phyloP scores from a whole-genome alignment of 37 sponge, comb jelly and placozoan species.

The Spongilla lacustris region DNA sequence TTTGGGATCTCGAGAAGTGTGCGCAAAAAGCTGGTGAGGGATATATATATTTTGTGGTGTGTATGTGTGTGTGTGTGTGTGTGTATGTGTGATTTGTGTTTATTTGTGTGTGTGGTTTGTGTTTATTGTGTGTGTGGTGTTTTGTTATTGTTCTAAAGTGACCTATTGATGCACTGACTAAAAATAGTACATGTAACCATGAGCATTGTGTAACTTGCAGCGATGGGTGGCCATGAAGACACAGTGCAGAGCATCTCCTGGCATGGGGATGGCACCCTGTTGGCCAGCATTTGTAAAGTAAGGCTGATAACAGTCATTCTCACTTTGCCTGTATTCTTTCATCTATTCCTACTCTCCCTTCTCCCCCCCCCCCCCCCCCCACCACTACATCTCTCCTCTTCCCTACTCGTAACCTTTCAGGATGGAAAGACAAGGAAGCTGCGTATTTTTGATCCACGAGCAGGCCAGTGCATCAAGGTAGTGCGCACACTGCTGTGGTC shows the following conservation, averaged over 20 bases:
- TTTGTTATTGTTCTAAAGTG: too few relatives aligned
- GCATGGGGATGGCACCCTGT: slow-evolving; percentile 63
- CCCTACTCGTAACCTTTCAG: slow-evolving; percentile 7
- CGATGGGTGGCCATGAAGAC: slow-evolving; percentile 49
- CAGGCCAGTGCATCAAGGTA: slow-evolving; percentile 3
- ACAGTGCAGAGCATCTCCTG: slow-evolving; percentile 74
- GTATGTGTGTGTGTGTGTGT: background rate
- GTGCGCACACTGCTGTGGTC: slow-evolving; percentile 5
- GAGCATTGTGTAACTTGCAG: slow-evolving; percentile 19
- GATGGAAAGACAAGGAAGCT: slow-evolving; percentile 58
- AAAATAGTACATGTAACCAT: too few relatives aligned
- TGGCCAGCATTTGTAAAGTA: slow-evolving; percentile 81
- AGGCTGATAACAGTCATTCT: background rate
- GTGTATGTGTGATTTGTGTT: too few relatives aligned
- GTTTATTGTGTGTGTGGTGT: too few relatives aligned
- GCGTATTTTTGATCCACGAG: slow-evolving; percentile 74
- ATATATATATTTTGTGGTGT: background rate
- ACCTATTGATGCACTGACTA: too few relatives aligned
- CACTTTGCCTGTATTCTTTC: too few relatives aligned
- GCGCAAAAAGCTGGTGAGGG: slow-evolving; percentile 46
- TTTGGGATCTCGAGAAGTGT: slow-evolving; percentile 66
- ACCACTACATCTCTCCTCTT: too few relatives aligned
- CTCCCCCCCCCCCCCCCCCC: too few relatives aligned
- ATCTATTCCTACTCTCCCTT: too few relatives aligned
- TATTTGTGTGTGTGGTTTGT: background rate